A percentile compares a stretch with the other conserved stretches of the same genome.
Conservation (phyloP, 2,888 invertebrate genomes). For the Perdita meconis region DNA sequence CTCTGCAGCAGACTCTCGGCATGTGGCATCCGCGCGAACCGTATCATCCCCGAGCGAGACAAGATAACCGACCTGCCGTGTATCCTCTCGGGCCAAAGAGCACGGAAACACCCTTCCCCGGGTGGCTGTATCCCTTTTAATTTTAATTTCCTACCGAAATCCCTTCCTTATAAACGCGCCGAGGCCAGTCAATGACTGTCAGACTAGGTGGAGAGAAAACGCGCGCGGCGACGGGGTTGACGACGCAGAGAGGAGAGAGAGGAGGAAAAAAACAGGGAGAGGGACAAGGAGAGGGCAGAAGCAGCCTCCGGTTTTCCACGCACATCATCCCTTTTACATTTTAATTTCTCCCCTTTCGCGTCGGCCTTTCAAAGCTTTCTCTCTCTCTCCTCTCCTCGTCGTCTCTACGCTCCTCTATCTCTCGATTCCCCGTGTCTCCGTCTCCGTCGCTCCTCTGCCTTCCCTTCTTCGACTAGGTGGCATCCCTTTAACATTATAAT, state of each 20-base stretch:
- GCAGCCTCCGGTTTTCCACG: conserved; percentile 79
- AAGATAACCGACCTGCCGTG: conserved; percentile 50
- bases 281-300: conserved; percentile 56
- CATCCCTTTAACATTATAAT: conserved; percentile 84
- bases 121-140: conserved; percentile 75
- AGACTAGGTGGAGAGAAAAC: conserved; percentile 63
- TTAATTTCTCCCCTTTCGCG: conserved; percentile 83
- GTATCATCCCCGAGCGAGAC: conserved; percentile 41
- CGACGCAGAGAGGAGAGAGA: conserved; percentile 42
- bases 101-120: conserved; percentile 61
- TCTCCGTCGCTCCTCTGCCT: conserved; percentile 23
- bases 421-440: conserved; percentile 38
- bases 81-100: conserved; percentile 63
- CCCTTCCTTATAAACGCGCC: conserved; percentile 73
- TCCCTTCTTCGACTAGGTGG: conserved; percentile 73
- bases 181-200: conserved; percentile 66
- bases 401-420: conserved; percentile 19
- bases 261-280: conserved; percentile 36
- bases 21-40: conserved; percentile 25
- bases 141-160: conserved; percentile 82
- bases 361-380: conserved; percentile 78
- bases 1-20: conserved; percentile 4
- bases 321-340: conserved; percentile 84
- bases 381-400: conserved; percentile 32
- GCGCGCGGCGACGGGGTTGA: conserved; percentile 47